These are phyloP conservation scores for Amorpha juglandis DNA, from an alignment of 2,888 invertebrate genomes.

Conservation along the genomic window DNA sequence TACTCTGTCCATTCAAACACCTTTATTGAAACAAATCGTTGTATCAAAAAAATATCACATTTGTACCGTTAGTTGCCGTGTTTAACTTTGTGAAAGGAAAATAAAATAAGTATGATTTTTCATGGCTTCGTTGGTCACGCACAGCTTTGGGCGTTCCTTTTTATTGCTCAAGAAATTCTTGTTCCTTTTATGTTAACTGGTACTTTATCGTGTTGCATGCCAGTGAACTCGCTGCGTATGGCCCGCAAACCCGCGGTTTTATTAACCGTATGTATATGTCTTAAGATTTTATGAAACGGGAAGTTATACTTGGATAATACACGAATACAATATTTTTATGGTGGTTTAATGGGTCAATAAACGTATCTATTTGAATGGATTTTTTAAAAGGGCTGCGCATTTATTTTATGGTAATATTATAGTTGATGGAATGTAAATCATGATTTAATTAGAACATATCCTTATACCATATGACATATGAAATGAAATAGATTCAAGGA, in stretches of 20 bases:
- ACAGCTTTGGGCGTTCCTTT: slow-evolving; percentile 65
- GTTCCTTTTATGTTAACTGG: slow-evolving; percentile 74
- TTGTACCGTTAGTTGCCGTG: slow-evolving; percentile 37
- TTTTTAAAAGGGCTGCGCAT: no score
- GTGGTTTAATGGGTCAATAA: background rate
- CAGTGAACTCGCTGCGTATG: slow-evolving; percentile 56
- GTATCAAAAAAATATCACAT: slow-evolving; percentile 27
- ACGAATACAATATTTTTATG: slow-evolving; percentile 12
- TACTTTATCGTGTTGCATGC: slow-evolving; percentile 76
- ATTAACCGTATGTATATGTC: slow-evolving; percentile 23
- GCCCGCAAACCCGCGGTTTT: slow-evolving; percentile 36
- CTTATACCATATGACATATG: no score
- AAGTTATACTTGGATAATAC: slow-evolving; percentile 16
- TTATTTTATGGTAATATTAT: no score
- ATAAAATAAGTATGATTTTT: slow-evolving; percentile 68
- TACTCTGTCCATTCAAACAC: background rate
- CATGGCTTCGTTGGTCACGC: slow-evolving; percentile 70
- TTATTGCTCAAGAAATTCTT: slow-evolving; percentile 68
- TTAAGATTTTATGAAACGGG: slow-evolving; percentile 25
- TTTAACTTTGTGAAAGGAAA: slow-evolving; percentile 56
- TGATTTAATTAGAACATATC: no score
- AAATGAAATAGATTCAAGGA: no score
- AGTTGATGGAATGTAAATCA: no score
- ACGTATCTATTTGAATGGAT: background rate
- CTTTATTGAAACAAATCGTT: slow-evolving; percentile 23